A percentile compares a stretch with the other conserved stretches of the same genome.
Evolutionary conservation across 2,797 vertebrate species (phyloP).

Genomic region (Melanogrammus aeglefinus): DNA sequence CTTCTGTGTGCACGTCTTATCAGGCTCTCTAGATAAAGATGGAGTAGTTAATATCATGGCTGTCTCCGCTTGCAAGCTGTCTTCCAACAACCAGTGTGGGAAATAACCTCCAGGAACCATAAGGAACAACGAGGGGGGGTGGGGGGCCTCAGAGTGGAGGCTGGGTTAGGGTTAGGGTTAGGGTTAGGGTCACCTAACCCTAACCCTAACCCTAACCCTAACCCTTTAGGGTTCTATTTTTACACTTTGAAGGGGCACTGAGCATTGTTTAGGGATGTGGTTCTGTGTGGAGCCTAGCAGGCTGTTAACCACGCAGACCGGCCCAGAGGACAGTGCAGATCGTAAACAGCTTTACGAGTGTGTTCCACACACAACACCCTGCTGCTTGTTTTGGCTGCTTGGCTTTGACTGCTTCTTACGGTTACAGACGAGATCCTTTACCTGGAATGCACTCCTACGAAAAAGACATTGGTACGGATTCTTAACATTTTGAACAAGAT

Average conservation of each 20-base stretch:
- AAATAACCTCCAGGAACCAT: constrained; percentile 38
- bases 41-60: constrained; percentile 59
- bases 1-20: constrained; percentile 63
- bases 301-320: not conserved
- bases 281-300: not conserved
- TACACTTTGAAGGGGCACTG: not conserved
- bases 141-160: not conserved
- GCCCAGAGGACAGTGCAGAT: not conserved
- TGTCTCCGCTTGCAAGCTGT: constrained; percentile 61
- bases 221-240: not conserved
- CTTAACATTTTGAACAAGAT: no score
- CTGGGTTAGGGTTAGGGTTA: no score
- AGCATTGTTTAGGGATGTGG: not conserved
- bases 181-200: no score
- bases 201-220: no score
- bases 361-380: not conserved
- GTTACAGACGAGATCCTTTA: not conserved
- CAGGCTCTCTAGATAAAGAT: constrained; percentile 61
- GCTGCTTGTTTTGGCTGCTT: not conserved
- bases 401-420: not conserved
- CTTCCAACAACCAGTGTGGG: constrained; percentile 29
- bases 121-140: not conserved
- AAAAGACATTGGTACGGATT: no score
- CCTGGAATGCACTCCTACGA: not conserved
- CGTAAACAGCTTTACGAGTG: not conserved